These are phyloP conservation scores for Metopia argyrocephala DNA, from an alignment of 2,888 invertebrate species.

Conservation along the genomic window DNA sequence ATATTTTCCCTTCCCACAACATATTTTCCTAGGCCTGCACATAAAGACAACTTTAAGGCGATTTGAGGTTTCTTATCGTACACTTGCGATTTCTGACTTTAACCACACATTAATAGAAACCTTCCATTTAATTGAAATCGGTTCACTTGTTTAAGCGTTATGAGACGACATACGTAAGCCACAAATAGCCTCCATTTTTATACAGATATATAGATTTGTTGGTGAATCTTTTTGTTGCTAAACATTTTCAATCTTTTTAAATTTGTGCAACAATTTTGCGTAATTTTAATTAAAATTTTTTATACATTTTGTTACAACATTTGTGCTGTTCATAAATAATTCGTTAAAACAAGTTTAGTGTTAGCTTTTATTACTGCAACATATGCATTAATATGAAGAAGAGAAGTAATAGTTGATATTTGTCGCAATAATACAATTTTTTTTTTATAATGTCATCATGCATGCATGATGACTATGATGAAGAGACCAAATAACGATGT, in stretches of 20 bases:
- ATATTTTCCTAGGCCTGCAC: no score
- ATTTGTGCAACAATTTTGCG: slow-evolving; percentile 50
- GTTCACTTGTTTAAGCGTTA: no score
- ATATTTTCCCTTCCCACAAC: no score
- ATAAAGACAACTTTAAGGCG: no score
- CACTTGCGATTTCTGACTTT: no score
- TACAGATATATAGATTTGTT: no score
- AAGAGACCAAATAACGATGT: slow-evolving; percentile 8
- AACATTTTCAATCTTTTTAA: slow-evolving; percentile 4
- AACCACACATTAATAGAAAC: no score
- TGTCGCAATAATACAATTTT: slow-evolving; percentile 16
- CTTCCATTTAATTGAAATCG: no score
- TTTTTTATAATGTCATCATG: slow-evolving; percentile 44
- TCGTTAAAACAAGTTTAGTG: slow-evolving; percentile 45
- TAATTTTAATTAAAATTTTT: slow-evolving; percentile 24
- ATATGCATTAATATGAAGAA: not conserved
- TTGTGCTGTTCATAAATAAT: slow-evolving; percentile 15
- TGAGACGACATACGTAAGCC: no score
- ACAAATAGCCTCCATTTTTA: no score
- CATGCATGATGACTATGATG: slow-evolving; percentile 41
- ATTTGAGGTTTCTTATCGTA: no score
- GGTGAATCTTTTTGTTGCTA: not conserved
- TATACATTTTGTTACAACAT: not conserved
- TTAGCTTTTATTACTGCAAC: not conserved
- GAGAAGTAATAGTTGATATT: not conserved